Evolutionary conservation across 2,113 vertebrate genomes (phyloP).

Genomic region (Bufo gargarizans): DNA sequence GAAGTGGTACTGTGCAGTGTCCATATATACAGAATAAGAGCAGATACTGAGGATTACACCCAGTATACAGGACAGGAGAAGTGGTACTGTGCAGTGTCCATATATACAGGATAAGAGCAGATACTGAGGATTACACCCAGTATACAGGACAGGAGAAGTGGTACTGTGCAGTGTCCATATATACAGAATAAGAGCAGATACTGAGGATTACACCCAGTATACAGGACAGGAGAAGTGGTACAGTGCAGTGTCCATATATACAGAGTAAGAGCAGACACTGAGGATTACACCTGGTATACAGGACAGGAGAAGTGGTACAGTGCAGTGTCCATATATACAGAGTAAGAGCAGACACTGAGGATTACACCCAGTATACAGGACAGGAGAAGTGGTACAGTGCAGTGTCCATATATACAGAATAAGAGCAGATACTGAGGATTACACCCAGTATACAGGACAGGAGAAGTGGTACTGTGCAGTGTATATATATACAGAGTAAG

Average conservation of each 20-base stretch:
- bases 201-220: not conserved
- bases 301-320: constrained; percentile 6
- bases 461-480: constrained; percentile 21
- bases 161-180: constrained; percentile 11
- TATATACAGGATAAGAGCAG: not conserved
- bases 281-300: not conserved
- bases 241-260: constrained; percentile 1
- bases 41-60: too few relatives aligned
- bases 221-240: constrained; percentile 14
- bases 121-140: too few relatives aligned
- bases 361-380: not conserved
- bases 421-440: too few relatives aligned
- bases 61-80: not conserved
- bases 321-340: constrained; percentile 10
- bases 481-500: not conserved
- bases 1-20: constrained; percentile 17
- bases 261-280: not conserved
- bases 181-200: not conserved
- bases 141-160: not conserved
- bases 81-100: constrained; percentile 15
- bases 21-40: not conserved
- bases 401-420: not conserved
- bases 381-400: constrained; percentile 14
- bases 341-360: not conserved
- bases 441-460: not conserved